Evolutionary conservation across 2,797 vertebrate genomes (phyloP), one percentile per base, ranked within the genome.

Genomic region (Forpus xanthops): DNA sequence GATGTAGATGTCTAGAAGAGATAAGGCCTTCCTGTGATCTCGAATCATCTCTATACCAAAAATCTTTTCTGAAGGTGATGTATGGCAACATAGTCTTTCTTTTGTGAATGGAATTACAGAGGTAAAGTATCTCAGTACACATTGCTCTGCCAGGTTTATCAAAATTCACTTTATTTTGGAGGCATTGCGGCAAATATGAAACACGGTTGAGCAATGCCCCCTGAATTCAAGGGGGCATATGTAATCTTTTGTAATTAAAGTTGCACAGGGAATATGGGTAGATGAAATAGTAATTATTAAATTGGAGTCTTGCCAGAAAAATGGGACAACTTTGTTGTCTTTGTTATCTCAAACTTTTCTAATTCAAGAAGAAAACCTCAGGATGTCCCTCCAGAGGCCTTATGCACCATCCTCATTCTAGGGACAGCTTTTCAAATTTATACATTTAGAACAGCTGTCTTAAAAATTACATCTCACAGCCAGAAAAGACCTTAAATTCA

Each of bases 211-310:
- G 35, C 42, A 80, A 74, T 0, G 0, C 8, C 33, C 53, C 13
- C 14, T 47, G 66, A 93, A 91, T 92, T 89, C 89, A 91, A 83
- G 23, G 25, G 56, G 28, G 84, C 28, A 35, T 4, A 7, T 15
- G 10, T 18, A n/a, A 74, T 64, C 2, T 85, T 74, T 80, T 62
- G 53, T 49, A 91, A 89, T 85, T 89, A 87, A 89, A 93, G 78
- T n/a, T 85, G 15, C 53, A 28, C 12, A 16, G 62, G 55, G 70
- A 94, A 60, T 6, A 15, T 9, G 16, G 11, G 85, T 80, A 94
- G 85, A 62, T 93, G 65, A 92, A 89, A 78, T 11, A 56, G 39
- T 62, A 94, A 91, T 95, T 95, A 95, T 62, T 28, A 89, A 33
- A 64, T 33, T 94, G 92, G 85, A 94, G 5, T 35, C 47, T 64